Evolutionary conservation across 53 echinoderm and acorn worm species (phyloP), one percentile per base, ranked within the genome.

Genomic region (Paracentrotus lividus): DNA sequence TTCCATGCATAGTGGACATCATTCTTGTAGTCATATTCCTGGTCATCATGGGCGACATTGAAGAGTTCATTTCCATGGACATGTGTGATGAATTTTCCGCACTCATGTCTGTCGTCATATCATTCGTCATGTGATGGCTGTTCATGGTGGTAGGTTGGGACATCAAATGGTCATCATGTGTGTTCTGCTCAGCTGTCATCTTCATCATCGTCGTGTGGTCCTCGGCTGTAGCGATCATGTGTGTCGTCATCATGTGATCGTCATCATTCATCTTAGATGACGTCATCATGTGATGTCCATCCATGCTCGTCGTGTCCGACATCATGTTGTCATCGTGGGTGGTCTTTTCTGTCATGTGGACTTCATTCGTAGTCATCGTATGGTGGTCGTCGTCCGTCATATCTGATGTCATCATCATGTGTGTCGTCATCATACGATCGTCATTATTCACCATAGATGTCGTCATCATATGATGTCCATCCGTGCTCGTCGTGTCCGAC

Each of bases 191-290:
- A 24, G 78, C 45, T 78, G 47, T 44, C 81, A 26, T 36, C 36
- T 14, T 72, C 20, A 20, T 72, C 34, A 9, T 24, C 81, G 47
- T 81, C 43, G 42, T 42, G 47, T 24, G 47, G 18, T 81, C 44
- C 9, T 47, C 81, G 26, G 5, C n/a, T 1, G 81, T 81, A 0
- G 20, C 18, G 45, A 81, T 81, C 27, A 49, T 81, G 81, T 49
- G 45, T 20, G 81, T n/a, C 47, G 81, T 45, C 81, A 78, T 78
- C n/a, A 45, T 44, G 47, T 78, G 36, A 5, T 75, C 75, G 40
- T 38, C 36, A 21, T 75, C 75, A 13, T 13, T 42, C 75, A 40
- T 76, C 76, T 7, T 18, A 6, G 12, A 13, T 6, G 76, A 76
- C 7, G 76, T 42, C 38, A 32, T 21, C 76, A 76, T 36, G 21